Evolutionary conservation across 1,140 invertebrate species (phyloP).

Genomic region (Drosophila repleta): DNA sequence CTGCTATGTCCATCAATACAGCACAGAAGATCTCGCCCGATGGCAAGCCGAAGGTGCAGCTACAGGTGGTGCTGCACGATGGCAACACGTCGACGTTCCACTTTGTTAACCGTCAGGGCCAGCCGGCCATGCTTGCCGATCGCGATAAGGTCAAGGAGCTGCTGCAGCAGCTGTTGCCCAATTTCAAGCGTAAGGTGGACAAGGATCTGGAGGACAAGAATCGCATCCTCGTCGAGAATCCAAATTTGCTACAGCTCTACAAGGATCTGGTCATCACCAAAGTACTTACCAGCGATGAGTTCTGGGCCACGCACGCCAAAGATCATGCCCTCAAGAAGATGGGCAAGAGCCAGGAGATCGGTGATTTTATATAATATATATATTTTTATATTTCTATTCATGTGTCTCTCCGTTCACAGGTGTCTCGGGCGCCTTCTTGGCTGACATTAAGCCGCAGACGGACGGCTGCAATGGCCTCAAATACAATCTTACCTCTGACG

Average conservation of each 20-base stretch:
- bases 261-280: slow-evolving; percentile 97
- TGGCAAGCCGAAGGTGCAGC: slow-evolving; percentile 98
- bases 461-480: slow-evolving; percentile 98
- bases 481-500: slow-evolving; percentile 98
- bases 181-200: slow-evolving; percentile 97
- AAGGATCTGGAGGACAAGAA: slow-evolving; percentile 96
- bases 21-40: slow-evolving; percentile 99
- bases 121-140: slow-evolving; percentile 93
- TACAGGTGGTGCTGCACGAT: slow-evolving; percentile 98
- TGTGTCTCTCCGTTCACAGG: slow-evolving; percentile 83
- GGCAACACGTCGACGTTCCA: slow-evolving; percentile 98
- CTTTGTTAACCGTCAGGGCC: slow-evolving; percentile 95
- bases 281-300: slow-evolving; percentile 97
- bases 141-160: slow-evolving; percentile 97
- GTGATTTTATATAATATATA: slow-evolving; percentile 84
- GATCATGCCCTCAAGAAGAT: slow-evolving; percentile 90
- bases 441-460: slow-evolving; percentile 98
- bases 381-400: not conserved
- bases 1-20: slow-evolving; percentile 83
- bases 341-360: slow-evolving; percentile 91
- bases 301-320: slow-evolving; percentile 95
- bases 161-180: slow-evolving; percentile 95
- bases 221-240: slow-evolving; percentile 92
- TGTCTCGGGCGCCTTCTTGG: slow-evolving; percentile 94
- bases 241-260: slow-evolving; percentile 92